A percentile compares a stretch with the other conserved stretches of the same genome.
phyloP scores from a whole-genome alignment of 2,797 vertebrate genomes.

The Hirundo rustica region DNA sequence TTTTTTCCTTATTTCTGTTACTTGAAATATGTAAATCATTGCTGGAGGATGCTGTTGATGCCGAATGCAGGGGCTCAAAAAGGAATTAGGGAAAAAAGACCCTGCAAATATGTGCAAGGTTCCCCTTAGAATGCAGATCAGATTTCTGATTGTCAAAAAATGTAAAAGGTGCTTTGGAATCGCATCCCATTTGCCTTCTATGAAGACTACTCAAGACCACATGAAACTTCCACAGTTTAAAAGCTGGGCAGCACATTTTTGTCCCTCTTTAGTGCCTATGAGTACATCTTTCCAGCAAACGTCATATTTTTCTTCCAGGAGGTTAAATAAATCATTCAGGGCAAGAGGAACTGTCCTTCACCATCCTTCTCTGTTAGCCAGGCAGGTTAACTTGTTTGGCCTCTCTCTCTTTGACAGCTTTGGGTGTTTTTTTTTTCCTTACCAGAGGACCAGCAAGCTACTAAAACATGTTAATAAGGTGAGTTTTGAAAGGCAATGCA shows the following conservation, averaged over 20 bases:
- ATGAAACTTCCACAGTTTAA: neutral
- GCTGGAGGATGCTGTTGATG: neutral
- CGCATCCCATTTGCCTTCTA: neutral
- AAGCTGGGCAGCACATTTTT: neutral
- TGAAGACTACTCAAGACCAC: neutral
- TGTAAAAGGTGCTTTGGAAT: neutral
- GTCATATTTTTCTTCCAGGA: neutral
- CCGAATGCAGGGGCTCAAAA: neutral
- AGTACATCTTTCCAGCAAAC: neutral
- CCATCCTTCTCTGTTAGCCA: neutral
- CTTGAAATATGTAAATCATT: neutral
- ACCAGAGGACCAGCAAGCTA: neutral
- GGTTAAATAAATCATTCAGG: neutral
- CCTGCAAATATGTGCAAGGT: neutral
- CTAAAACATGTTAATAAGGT: neutral
- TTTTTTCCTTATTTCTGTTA: neutral
- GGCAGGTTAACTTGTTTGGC: neutral
- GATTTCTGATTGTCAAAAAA: neutral
- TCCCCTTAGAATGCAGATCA: neutral
- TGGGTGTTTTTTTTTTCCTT: accelerated
- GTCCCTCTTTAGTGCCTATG: neutral
- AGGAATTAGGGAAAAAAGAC: neutral
- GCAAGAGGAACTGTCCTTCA: neutral
- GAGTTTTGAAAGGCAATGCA: neutral
- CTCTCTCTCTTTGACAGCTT: neutral